A percentile compares a stretch with the other conserved stretches of the same genome.
Conservation (phyloP, 2,797 vertebrate genomes). For the Gobio occitaniae region DNA sequence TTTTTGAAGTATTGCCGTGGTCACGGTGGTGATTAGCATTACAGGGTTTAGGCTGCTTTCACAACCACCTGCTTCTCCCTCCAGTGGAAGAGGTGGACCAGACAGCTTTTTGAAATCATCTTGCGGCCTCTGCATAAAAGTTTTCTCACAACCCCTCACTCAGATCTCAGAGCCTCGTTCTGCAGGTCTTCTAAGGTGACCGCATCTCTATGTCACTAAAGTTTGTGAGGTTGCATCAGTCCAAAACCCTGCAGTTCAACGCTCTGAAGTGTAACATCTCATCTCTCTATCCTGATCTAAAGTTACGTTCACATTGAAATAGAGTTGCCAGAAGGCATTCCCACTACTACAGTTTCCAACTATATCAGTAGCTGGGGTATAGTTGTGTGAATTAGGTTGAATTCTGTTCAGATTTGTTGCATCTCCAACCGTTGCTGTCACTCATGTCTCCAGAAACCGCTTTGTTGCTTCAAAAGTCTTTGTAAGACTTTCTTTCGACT, state of each 20-base stretch:
- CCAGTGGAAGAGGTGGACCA: conserved; percentile 28
- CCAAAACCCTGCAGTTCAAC: conserved; percentile 24
- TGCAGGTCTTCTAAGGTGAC: conserved; percentile 42
- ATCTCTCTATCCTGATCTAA: conserved; percentile 14
- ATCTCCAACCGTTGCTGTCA: not conserved
- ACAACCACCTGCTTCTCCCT: conserved; percentile 37
- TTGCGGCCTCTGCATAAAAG: not conserved
- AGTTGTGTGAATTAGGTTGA: not conserved
- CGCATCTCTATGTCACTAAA: conserved; percentile 30
- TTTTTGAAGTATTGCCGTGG: conserved; percentile 62
- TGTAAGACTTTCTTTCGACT: not conserved
- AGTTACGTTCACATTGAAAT: not conserved
- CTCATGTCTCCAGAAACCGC: not conserved
- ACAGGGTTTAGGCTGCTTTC: conserved; percentile 36
- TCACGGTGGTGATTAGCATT: conserved; percentile 66
- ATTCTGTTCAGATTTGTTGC: not conserved
- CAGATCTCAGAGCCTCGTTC: not conserved
- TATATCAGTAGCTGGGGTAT: not conserved
- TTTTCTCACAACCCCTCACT: conserved; percentile 6
- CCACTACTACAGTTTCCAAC: not conserved
- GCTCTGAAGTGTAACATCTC: conserved; percentile 9
- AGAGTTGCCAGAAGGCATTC: conserved; percentile 17
- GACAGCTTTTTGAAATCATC: not conserved
- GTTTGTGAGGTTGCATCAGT: conserved; percentile 47
- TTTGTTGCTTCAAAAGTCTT: not conserved